These are phyloP conservation scores for Euzophera pinguis DNA, from an alignment of 2,888 invertebrate species.

Conservation along the genomic window DNA sequence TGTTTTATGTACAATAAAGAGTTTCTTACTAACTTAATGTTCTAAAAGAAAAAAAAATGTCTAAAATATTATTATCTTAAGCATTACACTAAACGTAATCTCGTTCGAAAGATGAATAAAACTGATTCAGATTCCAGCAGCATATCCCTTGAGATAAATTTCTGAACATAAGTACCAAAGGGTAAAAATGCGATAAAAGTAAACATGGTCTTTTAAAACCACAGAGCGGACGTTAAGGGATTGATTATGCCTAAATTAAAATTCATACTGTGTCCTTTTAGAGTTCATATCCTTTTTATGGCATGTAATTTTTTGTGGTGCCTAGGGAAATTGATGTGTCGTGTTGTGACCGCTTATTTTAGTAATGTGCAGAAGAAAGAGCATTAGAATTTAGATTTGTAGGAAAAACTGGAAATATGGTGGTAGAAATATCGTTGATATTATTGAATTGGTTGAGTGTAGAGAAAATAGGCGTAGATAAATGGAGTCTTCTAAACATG, in stretches of 20 bases:
- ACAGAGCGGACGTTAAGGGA: conserved; percentile 10
- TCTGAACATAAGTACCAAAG: conserved; percentile 5
- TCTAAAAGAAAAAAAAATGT: background rate
- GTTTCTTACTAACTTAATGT: no score
- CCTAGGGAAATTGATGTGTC: no score
- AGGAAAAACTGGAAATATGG: no score
- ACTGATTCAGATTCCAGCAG: conserved; percentile 7
- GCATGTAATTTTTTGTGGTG: no score
- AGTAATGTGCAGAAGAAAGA: no score
- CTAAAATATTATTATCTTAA: background rate
- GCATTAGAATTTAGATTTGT: no score
- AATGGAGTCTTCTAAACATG: no score
- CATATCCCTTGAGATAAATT: conserved; percentile 3
- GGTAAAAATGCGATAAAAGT: conserved; percentile 12
- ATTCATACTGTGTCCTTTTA: background rate
- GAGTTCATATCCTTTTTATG: background rate
- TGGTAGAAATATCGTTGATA: no score
- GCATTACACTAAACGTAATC: background rate
- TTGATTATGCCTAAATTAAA: conserved; percentile 8
- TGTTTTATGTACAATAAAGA: no score
- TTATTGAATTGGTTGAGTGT: no score
- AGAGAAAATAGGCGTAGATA: no score
- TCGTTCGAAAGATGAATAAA: conserved; percentile 1
- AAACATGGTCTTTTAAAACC: conserved; percentile 10
- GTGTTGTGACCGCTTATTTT: no score